Evolutionary conservation across 53 echinoderm and acorn worm species (phyloP).

Genomic region (Mesocentrotus franciscanus): DNA sequence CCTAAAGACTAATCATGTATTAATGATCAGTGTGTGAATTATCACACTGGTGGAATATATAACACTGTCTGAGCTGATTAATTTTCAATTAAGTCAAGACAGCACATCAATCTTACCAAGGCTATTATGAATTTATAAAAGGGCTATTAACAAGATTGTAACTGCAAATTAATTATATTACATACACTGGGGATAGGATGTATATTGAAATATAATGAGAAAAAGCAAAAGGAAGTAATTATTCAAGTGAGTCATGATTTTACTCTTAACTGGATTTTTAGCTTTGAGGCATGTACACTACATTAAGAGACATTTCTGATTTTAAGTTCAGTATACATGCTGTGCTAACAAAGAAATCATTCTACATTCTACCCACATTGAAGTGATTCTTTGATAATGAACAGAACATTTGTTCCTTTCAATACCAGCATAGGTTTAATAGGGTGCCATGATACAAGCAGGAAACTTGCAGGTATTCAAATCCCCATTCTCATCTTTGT

Average conservation of each 20-base stretch:
- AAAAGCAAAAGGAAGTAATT: background rate
- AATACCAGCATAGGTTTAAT: background rate
- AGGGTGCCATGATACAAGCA: background rate
- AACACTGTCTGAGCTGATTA: background rate
- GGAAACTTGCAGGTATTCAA: background rate
- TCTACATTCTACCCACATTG: background rate
- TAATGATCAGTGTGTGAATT: background rate
- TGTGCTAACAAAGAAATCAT: background rate
- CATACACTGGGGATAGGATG: background rate
- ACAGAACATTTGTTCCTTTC: background rate
- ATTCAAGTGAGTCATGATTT: background rate
- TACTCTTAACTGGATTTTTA: background rate
- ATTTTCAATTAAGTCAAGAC: conserved; percentile 4
- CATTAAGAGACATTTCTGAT: background rate
- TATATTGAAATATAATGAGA: conserved; percentile 2
- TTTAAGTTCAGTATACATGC: background rate
- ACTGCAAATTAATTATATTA: background rate
- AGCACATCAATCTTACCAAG: background rate
- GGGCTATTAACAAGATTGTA: background rate
- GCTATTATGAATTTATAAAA: background rate
- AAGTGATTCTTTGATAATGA: background rate
- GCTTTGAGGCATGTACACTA: background rate
- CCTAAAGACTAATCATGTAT: background rate
- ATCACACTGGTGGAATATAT: background rate
- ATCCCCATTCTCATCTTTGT: background rate